Evolutionary conservation across 2,888 invertebrate species (phyloP).

Genomic region (Galeruca laticollis): DNA sequence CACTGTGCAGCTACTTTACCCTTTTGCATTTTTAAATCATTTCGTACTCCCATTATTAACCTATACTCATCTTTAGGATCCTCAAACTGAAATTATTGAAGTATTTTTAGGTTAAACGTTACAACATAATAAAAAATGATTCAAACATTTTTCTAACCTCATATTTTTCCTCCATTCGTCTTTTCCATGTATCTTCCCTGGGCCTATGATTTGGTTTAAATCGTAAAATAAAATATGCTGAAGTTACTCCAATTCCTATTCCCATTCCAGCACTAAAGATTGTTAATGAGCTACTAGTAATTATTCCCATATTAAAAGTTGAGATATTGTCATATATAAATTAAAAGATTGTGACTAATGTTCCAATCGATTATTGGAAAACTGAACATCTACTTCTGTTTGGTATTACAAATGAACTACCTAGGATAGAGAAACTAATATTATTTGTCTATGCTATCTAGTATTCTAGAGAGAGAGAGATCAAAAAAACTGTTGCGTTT

Average conservation of each 20-base stretch:
- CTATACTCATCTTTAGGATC: constrained; percentile 74
- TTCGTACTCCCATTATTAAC: constrained; percentile 87
- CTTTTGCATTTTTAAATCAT: constrained; percentile 94
- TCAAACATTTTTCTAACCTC: constrained; percentile 54
- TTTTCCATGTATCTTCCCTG: constrained; percentile 52
- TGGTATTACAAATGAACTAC: not conserved
- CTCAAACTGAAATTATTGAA: constrained; percentile 53
- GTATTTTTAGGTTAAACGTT: constrained; percentile 7
- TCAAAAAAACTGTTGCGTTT: too few relatives aligned
- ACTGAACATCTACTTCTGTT: not conserved
- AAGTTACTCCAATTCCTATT: constrained; percentile 60
- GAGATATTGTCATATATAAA: not conserved
- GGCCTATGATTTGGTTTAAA: constrained; percentile 44
- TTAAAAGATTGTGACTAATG: not conserved
- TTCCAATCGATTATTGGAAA: not conserved
- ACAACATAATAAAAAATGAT: constrained; percentile 8
- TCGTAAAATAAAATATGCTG: constrained; percentile 57
- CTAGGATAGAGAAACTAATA: too few relatives aligned
- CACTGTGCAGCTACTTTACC: constrained; percentile 96
- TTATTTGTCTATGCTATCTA: too few relatives aligned
- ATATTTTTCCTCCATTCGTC: constrained; percentile 60
- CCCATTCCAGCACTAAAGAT: constrained; percentile 60
- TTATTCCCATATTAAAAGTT: constrained; percentile 54
- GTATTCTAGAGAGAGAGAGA: too few relatives aligned
- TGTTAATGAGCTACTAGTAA: constrained; percentile 57